Conservation (phyloP, 2,797 vertebrate species). For the Karalla daura region DNA sequence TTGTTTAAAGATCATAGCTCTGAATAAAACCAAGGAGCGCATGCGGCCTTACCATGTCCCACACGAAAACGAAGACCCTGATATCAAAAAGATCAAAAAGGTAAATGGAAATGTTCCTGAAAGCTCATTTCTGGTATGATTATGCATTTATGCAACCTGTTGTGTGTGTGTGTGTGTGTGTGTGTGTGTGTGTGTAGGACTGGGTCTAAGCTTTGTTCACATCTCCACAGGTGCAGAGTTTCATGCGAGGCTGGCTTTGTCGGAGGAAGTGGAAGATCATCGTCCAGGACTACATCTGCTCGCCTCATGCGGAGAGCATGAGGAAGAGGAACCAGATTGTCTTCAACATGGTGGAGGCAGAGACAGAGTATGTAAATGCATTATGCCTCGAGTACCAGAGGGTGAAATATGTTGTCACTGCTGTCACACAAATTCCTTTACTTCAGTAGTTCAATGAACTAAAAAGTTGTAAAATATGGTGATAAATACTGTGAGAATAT, state of each 20-base stretch:
- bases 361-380: conserved; percentile 85
- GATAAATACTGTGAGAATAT: too few relatives aligned
- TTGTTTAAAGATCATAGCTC: conserved; percentile 89
- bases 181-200: not conserved
- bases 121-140: not conserved
- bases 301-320: conserved; percentile 97
- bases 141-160: not conserved
- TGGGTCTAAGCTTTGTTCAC: conserved; percentile 5
- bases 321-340: conserved; percentile 97
- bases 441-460: too few relatives aligned
- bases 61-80: conserved; percentile 95
- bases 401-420: conserved; percentile 4
- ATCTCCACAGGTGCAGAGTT: conserved; percentile 90
- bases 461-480: too few relatives aligned
- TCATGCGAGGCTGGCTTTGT: conserved; percentile 96
- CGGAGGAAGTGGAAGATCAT: conserved; percentile 97
- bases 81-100: conserved; percentile 99
- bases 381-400: conserved; percentile 2
- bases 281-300: conserved; percentile 96
- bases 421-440: too few relatives aligned
- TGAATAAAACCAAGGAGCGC: conserved; percentile 98
- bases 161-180: not conserved
- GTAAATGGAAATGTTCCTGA: conserved; percentile 67
- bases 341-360: conserved; percentile 96
- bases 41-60: conserved; percentile 94